Evolutionary conservation across 2,888 invertebrate genomes (phyloP).

Genomic region (Pandemis cinnamomeana): DNA sequence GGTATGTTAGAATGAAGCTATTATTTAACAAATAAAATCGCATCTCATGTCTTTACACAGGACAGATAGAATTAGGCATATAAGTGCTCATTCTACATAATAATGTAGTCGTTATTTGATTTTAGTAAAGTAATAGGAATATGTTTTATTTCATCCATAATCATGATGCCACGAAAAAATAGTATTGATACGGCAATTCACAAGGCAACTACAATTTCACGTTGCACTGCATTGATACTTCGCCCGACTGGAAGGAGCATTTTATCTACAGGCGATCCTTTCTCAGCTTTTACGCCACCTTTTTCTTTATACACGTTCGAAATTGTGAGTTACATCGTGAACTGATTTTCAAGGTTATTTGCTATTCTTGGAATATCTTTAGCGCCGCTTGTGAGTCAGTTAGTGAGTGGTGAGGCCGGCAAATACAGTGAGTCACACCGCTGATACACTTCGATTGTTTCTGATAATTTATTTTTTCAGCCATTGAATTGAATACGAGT

Average conservation of each 20-base stretch:
- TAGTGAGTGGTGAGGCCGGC: constrained; percentile 48
- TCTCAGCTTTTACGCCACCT: not conserved
- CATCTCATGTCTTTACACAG: no score
- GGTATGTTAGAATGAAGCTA: no score
- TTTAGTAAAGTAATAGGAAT: no score
- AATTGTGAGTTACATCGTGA: constrained; percentile 28
- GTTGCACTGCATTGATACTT: not conserved
- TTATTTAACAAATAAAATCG: no score
- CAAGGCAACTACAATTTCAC: no score
- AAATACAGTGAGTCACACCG: constrained; percentile 62
- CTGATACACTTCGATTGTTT: constrained; percentile 66
- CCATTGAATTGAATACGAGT: constrained; percentile 55
- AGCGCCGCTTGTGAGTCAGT: constrained; percentile 74
- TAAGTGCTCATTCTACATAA: no score
- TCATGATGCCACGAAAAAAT: no score
- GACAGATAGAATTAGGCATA: no score
- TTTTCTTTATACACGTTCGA: not conserved
- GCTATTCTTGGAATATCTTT: constrained; percentile 79
- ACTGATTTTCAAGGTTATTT: constrained; percentile 73
- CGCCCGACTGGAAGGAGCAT: not conserved
- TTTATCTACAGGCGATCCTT: not conserved
- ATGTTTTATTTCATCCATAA: no score
- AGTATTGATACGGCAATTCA: no score
- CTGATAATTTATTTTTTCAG: constrained; percentile 68
- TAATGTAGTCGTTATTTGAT: no score